A percentile compares a stretch with the other conserved stretches of the same genome.
These are phyloP conservation scores for Gastracanthus pulcherrimus DNA, from an alignment of 2,888 invertebrate species.

Conservation along the genomic window DNA sequence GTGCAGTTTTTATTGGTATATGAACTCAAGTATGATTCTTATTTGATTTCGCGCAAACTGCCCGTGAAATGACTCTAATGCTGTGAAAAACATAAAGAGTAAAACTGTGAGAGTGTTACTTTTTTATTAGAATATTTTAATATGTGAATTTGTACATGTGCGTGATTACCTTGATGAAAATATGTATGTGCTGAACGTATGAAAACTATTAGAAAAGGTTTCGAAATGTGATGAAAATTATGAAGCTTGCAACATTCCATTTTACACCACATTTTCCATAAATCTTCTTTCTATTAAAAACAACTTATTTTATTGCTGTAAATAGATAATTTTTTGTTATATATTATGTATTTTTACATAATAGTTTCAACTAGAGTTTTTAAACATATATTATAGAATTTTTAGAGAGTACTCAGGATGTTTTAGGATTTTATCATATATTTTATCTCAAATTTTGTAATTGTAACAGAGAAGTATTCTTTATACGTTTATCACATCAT, in stretches of 20 bases:
- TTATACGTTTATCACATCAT: not conserved
- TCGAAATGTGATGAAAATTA: not conserved
- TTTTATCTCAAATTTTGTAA: not conserved
- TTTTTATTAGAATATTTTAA: not conserved
- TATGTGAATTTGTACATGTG: not conserved
- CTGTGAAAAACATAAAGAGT: not conserved
- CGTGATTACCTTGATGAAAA: not conserved
- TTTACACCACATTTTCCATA: not conserved
- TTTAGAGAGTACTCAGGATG: not conserved
- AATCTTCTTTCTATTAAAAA: not conserved
- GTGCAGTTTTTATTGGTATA: not conserved
- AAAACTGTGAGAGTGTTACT: not conserved
- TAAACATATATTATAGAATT: no score
- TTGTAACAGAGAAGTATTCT: not conserved
- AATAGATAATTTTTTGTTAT: not conserved
- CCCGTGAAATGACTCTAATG: not conserved
- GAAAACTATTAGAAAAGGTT: not conserved
- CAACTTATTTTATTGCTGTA: not conserved
- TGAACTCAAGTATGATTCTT: not conserved
- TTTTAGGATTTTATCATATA: not conserved
- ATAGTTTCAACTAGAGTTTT: no score
- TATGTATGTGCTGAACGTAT: not conserved
- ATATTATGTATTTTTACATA: not conserved
- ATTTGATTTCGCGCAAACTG: slow-evolving; percentile 3
- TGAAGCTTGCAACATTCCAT: not conserved